Percentiles rank a stretch among this genome's conserved stretches.
Evolutionary conservation across 2,113 vertebrate species (phyloP).

Genomic region (Mormyrus iriodes): DNA sequence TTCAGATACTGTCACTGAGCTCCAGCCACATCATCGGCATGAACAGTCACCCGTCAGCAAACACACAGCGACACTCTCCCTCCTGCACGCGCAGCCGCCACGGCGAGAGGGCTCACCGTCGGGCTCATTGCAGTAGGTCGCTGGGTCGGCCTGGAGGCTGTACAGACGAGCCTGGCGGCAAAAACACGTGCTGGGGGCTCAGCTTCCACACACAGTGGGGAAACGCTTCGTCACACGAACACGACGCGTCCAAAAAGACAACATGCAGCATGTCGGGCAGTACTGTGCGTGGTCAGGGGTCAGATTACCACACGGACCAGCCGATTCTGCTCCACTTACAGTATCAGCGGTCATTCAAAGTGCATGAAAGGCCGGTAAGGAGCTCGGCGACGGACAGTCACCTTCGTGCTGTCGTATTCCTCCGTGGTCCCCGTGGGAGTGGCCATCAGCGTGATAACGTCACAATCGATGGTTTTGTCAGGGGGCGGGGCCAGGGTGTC

Average conservation of each 20-base stretch:
- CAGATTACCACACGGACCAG: not conserved
- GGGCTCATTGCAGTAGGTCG: slow-evolving; percentile 97
- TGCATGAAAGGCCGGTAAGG: not conserved
- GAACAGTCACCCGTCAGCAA: no score
- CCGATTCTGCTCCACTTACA: not conserved
- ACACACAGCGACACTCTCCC: no score
- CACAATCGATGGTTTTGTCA: slow-evolving; percentile 95
- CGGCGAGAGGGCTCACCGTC: slow-evolving; percentile 66
- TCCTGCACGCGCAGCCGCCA: not conserved
- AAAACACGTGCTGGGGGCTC: slow-evolving; percentile 12
- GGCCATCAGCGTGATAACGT: slow-evolving; percentile 92
- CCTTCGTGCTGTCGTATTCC: slow-evolving; percentile 90
- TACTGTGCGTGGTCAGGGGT: not conserved
- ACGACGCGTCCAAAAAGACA: not conserved
- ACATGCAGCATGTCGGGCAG: not conserved
- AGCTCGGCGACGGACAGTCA: slow-evolving; percentile 36
- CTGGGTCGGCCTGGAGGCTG: slow-evolving; percentile 91
- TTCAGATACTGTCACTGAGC: not conserved
- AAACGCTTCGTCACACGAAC: not conserved
- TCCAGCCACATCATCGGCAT: no score
- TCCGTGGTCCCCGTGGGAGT: slow-evolving; percentile 90
- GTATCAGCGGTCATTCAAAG: not conserved
- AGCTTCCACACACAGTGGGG: not conserved
- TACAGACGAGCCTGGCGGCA: slow-evolving; percentile 85
- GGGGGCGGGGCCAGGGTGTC: slow-evolving; percentile 92